Base-by-base conservation (phyloP, 2,113 vertebrate genomes). In the Glaucidium brasilianum region DNA sequence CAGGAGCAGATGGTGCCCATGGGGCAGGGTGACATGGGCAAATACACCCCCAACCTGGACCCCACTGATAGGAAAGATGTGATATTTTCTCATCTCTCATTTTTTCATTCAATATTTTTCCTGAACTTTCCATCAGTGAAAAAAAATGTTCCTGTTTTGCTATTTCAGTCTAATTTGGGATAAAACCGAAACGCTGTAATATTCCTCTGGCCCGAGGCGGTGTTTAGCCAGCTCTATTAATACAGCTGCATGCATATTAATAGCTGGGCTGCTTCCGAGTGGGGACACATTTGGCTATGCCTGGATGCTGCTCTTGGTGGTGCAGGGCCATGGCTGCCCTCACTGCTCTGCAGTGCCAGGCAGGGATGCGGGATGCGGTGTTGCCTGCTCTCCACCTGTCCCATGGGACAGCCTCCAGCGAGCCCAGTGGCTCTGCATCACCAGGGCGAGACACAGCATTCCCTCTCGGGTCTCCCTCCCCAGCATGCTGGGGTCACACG, bases 41-140 rank as follows among this genome's bases (percentile, higher is more conserved):
- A 59, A 12, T 8, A 7, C n/a, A 41, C 2, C 23, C 29, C 30
- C 26, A 59, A 16, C 59, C 52, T 15, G 27, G 17, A 21, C 19
- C 58, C 32, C 59, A 14, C 19, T 0, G 1, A 2, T 0, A 0
- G 27, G 20, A 7, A 7, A 8, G 21, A 20, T 34, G 43, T 21
- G 53, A 3, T 41, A 12, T 77, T 78, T 73, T 37, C 66, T 75
- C 39, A 47, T 58, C 21, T 45, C 50, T 55, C 50, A 3, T 75
- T 64, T 95, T 58, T 41, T 81, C 67, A 32, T 72, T 55, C 27
- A 29, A 2, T 72, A 2, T 23, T 88, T 90, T 81, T 29, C 76
- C 50, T 74, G 67, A 93, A 75, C 23, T 81, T 93, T 88, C 78
- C 41, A 67, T 55, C 53, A 49, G 62, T 23, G 27, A 6, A 45